Conservation (phyloP, 2,888 invertebrate species). For the Folsomia candida region DNA sequence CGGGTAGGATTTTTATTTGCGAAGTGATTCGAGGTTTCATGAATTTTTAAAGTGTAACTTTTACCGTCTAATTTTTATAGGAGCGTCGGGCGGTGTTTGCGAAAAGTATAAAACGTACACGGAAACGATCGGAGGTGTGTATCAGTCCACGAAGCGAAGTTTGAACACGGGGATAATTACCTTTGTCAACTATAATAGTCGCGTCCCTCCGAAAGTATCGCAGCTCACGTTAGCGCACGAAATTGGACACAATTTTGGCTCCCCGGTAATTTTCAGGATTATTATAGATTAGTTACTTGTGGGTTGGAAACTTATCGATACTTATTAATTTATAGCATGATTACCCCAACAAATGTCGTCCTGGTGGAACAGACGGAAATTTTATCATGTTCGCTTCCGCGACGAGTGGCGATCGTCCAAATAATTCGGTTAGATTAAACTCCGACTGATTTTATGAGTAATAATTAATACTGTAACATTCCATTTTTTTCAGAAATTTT, state of each 20-base stretch:
- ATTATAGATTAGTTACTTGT: neutral
- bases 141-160: constrained; percentile 88
- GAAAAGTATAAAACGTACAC: constrained; percentile 97
- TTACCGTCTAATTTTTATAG: constrained; percentile 55
- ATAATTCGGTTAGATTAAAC: too few species aligned
- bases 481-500: too few species aligned
- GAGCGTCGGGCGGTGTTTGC: constrained; percentile 97
- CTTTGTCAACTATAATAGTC: constrained; percentile 95
- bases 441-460: too few species aligned
- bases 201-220: constrained; percentile 96
- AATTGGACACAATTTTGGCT: constrained; percentile 98
- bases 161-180: constrained; percentile 98
- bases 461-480: too few species aligned
- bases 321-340: constrained; percentile 70
- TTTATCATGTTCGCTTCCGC: constrained; percentile 99
- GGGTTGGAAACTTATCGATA: too few species aligned
- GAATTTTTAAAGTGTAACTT: neutral
- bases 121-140: constrained; percentile 90
- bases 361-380: constrained; percentile 89
- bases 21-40: neutral
- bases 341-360: constrained; percentile 83
- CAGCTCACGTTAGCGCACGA: constrained; percentile 97
- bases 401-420: constrained; percentile 94
- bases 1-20: constrained; percentile 56
- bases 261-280: constrained; percentile 68